phyloP scores from a whole-genome alignment of 2,888 invertebrate species.

The Orchesellides sinensis region DNA sequence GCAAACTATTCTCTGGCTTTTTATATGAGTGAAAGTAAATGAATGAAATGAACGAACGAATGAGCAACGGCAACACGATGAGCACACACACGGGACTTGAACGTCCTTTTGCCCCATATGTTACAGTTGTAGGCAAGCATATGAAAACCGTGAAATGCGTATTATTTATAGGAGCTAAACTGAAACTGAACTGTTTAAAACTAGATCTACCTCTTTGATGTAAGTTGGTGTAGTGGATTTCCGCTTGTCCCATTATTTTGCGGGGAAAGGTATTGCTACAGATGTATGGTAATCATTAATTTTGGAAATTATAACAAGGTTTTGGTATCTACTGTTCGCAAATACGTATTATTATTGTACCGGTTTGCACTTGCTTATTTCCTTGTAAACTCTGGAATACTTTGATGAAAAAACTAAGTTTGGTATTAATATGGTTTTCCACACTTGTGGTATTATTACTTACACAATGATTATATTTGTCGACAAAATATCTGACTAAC shows the following conservation, averaged over 20 bases:
- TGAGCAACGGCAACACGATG: conserved; percentile 14
- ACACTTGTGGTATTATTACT: not conserved
- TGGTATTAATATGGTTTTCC: no score
- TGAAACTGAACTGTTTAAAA: not conserved
- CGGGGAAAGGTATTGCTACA: no score
- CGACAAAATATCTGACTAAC: not conserved
- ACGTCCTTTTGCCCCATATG: conserved; percentile 33
- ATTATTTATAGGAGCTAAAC: not conserved
- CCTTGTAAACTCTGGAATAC: not conserved
- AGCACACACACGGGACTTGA: conserved; percentile 16
- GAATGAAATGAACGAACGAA: conserved; percentile 33
- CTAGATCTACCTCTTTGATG: not conserved
- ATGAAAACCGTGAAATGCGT: not conserved
- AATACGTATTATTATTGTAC: not conserved
- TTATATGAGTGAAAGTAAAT: conserved; percentile 33
- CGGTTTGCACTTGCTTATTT: not conserved
- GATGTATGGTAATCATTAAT: no score
- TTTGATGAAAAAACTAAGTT: not conserved
- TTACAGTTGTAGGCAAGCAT: not conserved
- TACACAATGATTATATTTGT: not conserved
- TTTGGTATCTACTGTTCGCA: no score
- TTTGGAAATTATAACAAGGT: not conserved
- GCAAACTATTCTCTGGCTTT: not conserved
- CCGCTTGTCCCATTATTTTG: not conserved
- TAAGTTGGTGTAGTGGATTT: not conserved